Conservation (phyloP, 2,797 vertebrate species). For the Sebastes jordani region DNA sequence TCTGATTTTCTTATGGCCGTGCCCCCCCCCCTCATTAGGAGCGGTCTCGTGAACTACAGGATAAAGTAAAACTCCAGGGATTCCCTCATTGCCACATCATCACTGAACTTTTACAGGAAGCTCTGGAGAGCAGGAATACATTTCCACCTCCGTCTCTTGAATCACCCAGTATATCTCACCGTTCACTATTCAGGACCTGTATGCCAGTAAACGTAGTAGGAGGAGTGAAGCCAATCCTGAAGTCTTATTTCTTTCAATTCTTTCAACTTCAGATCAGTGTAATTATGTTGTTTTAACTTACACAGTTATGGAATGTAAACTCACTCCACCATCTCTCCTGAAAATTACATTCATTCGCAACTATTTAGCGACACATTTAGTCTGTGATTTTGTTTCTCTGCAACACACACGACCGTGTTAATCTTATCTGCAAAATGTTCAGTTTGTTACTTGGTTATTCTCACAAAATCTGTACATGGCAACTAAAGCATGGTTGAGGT, state of each 20-base stretch:
- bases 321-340: neutral
- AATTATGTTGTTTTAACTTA: neutral
- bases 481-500: neutral
- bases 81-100: constrained; percentile 20
- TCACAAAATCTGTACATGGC: neutral
- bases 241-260: neutral
- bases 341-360: neutral
- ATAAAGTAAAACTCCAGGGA: constrained; percentile 15
- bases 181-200: constrained; percentile 7
- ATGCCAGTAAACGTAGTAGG: neutral
- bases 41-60: neutral
- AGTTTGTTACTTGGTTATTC: neutral
- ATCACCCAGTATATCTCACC: neutral
- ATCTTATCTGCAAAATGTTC: neutral
- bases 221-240: constrained; percentile 1
- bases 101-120: constrained; percentile 24
- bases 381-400: neutral
- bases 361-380: neutral
- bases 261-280: neutral
- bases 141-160: constrained; percentile 7
- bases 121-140: constrained; percentile 24
- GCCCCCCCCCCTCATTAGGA: neutral
- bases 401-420: neutral
- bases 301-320: neutral
- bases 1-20: neutral